Evolutionary conservation across 2,797 vertebrate species (phyloP), one percentile per base, ranked within the genome.

Genomic region (Mormyrus hasselquistii): DNA sequence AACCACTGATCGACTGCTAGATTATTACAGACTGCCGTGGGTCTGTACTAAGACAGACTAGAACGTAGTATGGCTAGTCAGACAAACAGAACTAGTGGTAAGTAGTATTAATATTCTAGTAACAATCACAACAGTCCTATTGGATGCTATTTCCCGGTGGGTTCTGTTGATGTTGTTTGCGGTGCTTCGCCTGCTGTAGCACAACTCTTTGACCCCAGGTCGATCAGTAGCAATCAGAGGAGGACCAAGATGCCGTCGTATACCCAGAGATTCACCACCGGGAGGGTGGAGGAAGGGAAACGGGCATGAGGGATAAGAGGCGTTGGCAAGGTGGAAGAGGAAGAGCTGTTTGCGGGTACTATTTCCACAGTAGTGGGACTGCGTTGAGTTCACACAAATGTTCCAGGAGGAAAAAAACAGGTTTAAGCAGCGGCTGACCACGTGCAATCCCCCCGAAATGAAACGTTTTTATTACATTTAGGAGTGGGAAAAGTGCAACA

Each of bases 1-100:
- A 92, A 94, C 91, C 88, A 93, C 91, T 92, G n/a, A 94, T 90
- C 93, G 91, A 88, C 90, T 93, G 92, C 93, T 90, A 90, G 90
- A 93, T 90, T 90, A 92, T 92, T 91, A 87, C 57, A 90, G 91
- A 92, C 90, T 90, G 16, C 62, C 16, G 92, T 82, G 90, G 85
- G 57, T 85, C 73, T 92, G 91, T 92, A 92, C 92, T 92, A 93
- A 91, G 90, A 90, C 73, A 62, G 65, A 69, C 62, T 22, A 87
- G n/a, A 69, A 76, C 50, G 47, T 19, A 86, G 34, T 47, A 94
- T 92, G 93, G 93, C 92, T 93, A 93, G 92, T 91, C 47, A 53
- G 29, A 93, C 89, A 89, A 93, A 90, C 92, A 93, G 92, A 91
- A 92, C 91, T 92, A 94, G 92, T 93, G 91, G 93, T 94, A 92